phyloP scores from a whole-genome alignment of 2,797 vertebrate genomes.

The Rhinatrema bivittatum region DNA sequence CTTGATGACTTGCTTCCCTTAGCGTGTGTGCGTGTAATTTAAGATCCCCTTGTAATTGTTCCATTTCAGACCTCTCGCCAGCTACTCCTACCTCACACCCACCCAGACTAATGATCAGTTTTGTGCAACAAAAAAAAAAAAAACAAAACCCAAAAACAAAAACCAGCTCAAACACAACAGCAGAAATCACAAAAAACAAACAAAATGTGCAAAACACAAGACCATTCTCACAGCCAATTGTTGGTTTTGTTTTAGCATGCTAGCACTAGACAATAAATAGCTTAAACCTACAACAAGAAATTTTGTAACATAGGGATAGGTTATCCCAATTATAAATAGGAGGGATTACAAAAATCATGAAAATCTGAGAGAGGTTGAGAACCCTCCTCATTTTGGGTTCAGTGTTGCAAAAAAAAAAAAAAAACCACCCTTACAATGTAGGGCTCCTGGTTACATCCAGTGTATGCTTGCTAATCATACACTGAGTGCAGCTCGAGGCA shows the following conservation, averaged over 20 bases:
- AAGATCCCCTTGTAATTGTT: conserved; percentile 47
- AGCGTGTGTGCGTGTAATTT: conserved; percentile 23
- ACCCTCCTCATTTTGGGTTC: conserved; percentile 14
- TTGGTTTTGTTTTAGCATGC: conserved; percentile 64
- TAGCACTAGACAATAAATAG: conserved; percentile 67
- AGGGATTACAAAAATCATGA: conserved; percentile 38
- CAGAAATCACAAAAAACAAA: conserved; percentile 44
- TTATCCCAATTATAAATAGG: conserved; percentile 58
- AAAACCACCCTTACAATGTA: background rate
- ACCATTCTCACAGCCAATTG: conserved; percentile 41
- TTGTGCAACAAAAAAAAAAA: no score
- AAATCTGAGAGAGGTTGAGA: conserved; percentile 13
- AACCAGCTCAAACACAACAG: conserved; percentile 49
- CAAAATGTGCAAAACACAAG: conserved; percentile 64
- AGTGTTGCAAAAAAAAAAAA: conserved; percentile 17
- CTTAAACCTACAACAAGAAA: conserved; percentile 52
- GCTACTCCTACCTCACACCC: conserved; percentile 34
- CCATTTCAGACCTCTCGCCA: no score
- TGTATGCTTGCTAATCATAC: background rate
- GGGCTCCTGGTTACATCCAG: conserved; percentile 11
- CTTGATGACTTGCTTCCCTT: conserved; percentile 38
- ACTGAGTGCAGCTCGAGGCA: background rate
- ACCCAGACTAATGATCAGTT: no score
- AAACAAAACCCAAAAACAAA: no score
- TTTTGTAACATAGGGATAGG: conserved; percentile 41